Evolutionary conservation across 2,888 invertebrate species (phyloP), one percentile per base, ranked within the genome.

Genomic region (Synanthedon myopaeformis): DNA sequence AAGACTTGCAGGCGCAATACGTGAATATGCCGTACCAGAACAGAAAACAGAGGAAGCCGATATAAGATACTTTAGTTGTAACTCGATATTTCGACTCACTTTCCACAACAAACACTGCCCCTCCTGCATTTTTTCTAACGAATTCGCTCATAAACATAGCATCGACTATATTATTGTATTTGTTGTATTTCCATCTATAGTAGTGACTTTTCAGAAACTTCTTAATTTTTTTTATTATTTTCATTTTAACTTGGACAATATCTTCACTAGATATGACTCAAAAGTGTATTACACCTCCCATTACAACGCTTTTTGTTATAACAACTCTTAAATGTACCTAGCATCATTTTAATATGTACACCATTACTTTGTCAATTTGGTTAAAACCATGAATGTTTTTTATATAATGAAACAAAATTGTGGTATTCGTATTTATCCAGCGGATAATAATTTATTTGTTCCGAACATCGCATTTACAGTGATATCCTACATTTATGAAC

Each of bases 371-470:
- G 35, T 35, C 35, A 35, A 35, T 35, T 35, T 35, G 10, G 35
- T 35, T 35, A 35, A 35, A 35, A 35, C 35, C 35, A 35, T 35
- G 35, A 45, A 45, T 45, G 45, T 45, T 12, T 49, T 2, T 49
- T 17, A 5, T 49, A 17, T 35, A 85, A 84, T 82, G 59, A 85
- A 82, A 86, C 79, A 71, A 76, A 69, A 63, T 58, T 53, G 56
- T 79, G 79, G 80, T 83, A 82, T 82, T 83, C 74, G 76, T 78
- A 81, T 67, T 80, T 80, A 85, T 82, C 84, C 83, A 78, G 61
- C 64, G 79, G 81, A 84, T 83, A 83, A 78, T 77, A 72, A 71
- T 82, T 84, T 82, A 84, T 81, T 81, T 76, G 72, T 75, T 67
- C 69, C 73, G 72, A 80, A 74, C 75, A 66, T 78, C 76, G 79